Conservation (phyloP, 2,888 invertebrate species). For the Cryptosula pallasiana region DNA sequence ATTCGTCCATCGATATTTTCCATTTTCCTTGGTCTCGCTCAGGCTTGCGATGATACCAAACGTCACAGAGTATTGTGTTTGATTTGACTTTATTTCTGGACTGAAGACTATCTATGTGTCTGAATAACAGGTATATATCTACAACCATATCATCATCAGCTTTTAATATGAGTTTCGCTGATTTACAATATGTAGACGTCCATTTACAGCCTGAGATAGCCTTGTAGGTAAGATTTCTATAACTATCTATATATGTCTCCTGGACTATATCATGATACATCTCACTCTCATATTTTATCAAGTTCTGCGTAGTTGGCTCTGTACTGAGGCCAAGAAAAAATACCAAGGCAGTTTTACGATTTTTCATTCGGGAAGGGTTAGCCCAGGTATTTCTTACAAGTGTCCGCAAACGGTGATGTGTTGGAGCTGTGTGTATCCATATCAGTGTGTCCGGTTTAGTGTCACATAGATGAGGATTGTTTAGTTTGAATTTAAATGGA, state of each 20-base stretch:
- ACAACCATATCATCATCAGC: constrained; percentile 56
- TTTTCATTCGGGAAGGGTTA: constrained; percentile 26
- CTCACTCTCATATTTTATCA: constrained; percentile 39
- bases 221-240: constrained; percentile 55
- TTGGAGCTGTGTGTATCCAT: constrained; percentile 50
- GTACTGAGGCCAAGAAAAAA: constrained; percentile 44
- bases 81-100: constrained; percentile 29
- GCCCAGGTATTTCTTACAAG: constrained; percentile 50
- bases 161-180: constrained; percentile 51
- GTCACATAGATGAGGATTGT: constrained; percentile 5
- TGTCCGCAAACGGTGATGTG: constrained; percentile 42
- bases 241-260: constrained; percentile 52
- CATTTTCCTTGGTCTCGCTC: constrained; percentile 54
- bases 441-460: constrained; percentile 32
- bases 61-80: constrained; percentile 43
- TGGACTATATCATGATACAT: constrained; percentile 49
- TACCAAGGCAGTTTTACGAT: constrained; percentile 34
- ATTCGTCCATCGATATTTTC: constrained; percentile 52
- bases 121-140: constrained; percentile 53
- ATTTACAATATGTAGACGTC: constrained; percentile 48
- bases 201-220: constrained; percentile 54
- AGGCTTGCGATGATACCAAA: constrained; percentile 51
- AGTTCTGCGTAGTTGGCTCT: constrained; percentile 34
- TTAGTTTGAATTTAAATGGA: not conserved
- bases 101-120: constrained; percentile 31